Conservation (phyloP, 53 echinoderm and acorn worm genomes). For the Hippasteria phrygiana region DNA sequence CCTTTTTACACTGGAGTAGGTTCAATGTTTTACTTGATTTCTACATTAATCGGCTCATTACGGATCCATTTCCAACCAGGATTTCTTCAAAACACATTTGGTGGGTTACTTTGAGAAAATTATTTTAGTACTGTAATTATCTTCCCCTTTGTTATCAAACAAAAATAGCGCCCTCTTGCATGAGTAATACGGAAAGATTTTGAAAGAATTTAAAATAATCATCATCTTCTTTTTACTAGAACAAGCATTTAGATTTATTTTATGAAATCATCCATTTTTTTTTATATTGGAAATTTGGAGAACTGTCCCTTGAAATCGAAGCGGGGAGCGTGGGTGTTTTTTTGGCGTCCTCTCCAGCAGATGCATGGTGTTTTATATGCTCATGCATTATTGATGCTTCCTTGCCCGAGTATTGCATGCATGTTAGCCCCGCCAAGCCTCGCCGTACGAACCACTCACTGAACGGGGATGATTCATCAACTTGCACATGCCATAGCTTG, state of each 20-base stretch:
- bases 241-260: not conserved
- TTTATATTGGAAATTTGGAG: not conserved
- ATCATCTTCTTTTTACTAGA: not conserved
- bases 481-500: not conserved
- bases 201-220: no score
- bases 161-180: no score
- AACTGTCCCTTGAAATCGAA: not conserved
- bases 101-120: no score
- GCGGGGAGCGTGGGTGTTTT: not conserved
- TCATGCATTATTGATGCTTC: slow-evolving; percentile 16
- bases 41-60: no score
- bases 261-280: not conserved
- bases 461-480: not conserved
- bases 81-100: no score
- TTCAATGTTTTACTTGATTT: no score
- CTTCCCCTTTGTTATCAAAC: no score
- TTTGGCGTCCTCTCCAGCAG: not conserved
- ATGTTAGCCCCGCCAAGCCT: not conserved
- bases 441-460: not conserved
- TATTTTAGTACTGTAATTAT: no score
- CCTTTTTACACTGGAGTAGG: no score
- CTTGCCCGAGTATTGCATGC: not conserved
- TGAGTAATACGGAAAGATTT: no score
- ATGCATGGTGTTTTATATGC: not conserved
- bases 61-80: no score